phyloP scores from a whole-genome alignment of 2,113 vertebrate genomes.

The Leptodactylus fuscus region DNA sequence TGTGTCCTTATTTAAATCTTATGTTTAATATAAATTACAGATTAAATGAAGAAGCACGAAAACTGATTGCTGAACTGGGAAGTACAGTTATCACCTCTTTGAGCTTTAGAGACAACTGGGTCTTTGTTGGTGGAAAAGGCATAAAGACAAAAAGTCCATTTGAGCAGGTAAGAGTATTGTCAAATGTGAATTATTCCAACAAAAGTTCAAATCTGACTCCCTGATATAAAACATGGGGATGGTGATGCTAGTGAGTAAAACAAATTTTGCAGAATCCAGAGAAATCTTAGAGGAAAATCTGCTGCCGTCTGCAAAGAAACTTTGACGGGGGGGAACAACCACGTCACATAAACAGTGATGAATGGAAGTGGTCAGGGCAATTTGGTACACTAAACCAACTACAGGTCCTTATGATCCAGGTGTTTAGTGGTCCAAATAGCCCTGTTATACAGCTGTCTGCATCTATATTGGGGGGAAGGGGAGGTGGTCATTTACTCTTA shows the following conservation, averaged over 20 bases:
- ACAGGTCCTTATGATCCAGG: no score
- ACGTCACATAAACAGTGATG: no score
- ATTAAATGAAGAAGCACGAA: constrained; percentile 88
- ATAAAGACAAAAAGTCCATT: constrained; percentile 98
- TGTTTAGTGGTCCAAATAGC: no score
- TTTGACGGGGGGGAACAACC: background rate
- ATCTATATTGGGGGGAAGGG: no score
- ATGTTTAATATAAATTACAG: constrained; percentile 67
- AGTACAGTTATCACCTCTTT: constrained; percentile 81
- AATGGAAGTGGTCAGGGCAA: no score
- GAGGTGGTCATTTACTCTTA: no score
- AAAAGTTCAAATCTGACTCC: no score
- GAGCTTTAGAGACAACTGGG: constrained; percentile 95
- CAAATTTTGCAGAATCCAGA: background rate
- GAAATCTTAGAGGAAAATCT: background rate
- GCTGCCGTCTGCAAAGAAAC: background rate
- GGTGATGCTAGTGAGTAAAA: background rate
- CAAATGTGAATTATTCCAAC: background rate
- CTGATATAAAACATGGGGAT: no score
- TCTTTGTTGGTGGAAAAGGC: constrained; percentile 97
- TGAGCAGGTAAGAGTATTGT: constrained; percentile 84
- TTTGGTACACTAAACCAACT: no score
- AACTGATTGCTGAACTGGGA: constrained; percentile 86
- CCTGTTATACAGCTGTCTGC: no score
- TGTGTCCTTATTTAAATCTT: background rate